Base-by-base conservation (phyloP, 2,888 invertebrate species). In the Nebria salina region DNA sequence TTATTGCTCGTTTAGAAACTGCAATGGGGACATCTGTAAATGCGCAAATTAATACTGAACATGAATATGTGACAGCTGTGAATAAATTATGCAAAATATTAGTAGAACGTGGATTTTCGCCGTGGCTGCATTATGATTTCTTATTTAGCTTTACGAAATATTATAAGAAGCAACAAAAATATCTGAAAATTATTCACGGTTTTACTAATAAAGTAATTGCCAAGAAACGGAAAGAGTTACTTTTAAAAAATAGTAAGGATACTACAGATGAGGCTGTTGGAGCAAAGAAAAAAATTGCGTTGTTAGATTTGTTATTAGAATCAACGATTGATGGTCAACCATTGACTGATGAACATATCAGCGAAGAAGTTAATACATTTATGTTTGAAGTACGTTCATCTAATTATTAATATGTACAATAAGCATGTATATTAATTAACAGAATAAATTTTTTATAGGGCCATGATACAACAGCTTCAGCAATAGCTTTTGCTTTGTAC, bases 11-110 rank as follows among this genome's bases (percentile, higher is more conserved):
- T 34, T 34, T 34, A 34, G 96, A 96, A 89, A 93, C 95, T 8
- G 94, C 96, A 8, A 97, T 97, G 96, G 97, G 96, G 0, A 91
- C 93, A 9, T 91, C 91, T 25, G 89, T 95, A 0, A 90, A 95
- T 86, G 95, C 95, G 0, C 96, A 96, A 87, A 89, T 89, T 5
- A 90, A 94, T 85, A 89, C 90, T 8, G 91, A 94, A 83, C 94
- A 94, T 0, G 91, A 92, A 84, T 96, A 95, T 86, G 94, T 95
- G 0, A 89, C 90, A 85, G 93, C 94, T 20, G 93, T 95, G 54
- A 92, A 93, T 88, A 90, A 90, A 54, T 84, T 86, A 82, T 84
- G 85, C 72, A 78, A 85, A 42, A 83, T 88, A 11, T 79, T 86
- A 6, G 78, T 86, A 5, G 83, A 85, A 13, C 82, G 88, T 11